Evolutionary conservation across 1,140 invertebrate genomes (phyloP), one percentile per base, ranked within the genome.

Genomic region (Pectinophora gossypiella): DNA sequence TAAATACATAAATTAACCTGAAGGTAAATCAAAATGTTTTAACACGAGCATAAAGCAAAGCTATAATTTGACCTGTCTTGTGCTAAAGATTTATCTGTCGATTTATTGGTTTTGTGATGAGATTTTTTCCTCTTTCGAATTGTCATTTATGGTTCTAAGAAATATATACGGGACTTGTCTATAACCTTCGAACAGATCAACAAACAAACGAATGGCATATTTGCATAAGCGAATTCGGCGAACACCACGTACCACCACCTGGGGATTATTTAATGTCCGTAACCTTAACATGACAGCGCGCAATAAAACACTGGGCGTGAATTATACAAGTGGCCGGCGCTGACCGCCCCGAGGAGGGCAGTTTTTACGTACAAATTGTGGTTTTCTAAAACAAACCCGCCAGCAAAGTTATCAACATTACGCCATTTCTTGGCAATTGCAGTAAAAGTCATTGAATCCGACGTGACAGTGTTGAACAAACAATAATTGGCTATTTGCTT

Each of bases 221-320:
- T 72, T 68, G 61, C 56, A 62, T 67, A 72, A 62, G 56, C 54
- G 49, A 67, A 56, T 67, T 67, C 63, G 63, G 42, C 56, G 69
- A 69, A 72, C 36, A 54, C 45, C 48, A 50, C 36, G 15, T 40
- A 38, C 10, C 19, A 21, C 57, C 56, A 56, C 53, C 57, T 47
- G 48, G 53, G 56, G 57, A 65, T 65, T 63, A 63, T 65, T 68
- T 68, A 59, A 70, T 61, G 54, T 56, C 36, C 47, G 40, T 56
- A 46, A 57, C 50, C 19, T 51, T 61, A 59, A 64, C 61, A 58
- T 56, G 58, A 64, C 57, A 60, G 52, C 61, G 47, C 46, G 51
- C 55, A 55, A 58, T 55, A 66, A 54, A 62, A 57, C 56, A 45
- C 36, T 13, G 23, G 4, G 21, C 19, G 53, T 49, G 49, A 56